Percentiles rank a stretch among this genome's conserved stretches.
phyloP scores from a whole-genome alignment of 2,113 vertebrate genomes.

The Daphoenositta chrysoptera region DNA sequence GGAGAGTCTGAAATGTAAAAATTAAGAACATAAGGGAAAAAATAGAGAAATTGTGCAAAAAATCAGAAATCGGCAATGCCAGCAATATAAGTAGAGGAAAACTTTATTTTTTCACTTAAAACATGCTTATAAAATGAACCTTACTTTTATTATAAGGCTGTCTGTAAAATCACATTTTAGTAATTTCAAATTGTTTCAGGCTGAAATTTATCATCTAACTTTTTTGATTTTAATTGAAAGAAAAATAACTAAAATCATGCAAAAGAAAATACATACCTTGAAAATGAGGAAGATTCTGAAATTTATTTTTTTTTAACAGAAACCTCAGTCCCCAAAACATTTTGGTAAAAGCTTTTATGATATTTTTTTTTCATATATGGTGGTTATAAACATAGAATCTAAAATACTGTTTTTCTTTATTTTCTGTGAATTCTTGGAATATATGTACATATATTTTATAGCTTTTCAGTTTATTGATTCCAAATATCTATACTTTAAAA shows the following conservation, averaged over 20 bases:
- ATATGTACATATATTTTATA: background rate
- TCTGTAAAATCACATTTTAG: background rate
- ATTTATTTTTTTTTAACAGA: background rate
- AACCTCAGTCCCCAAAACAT: background rate
- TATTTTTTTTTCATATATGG: background rate
- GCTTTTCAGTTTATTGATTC: background rate
- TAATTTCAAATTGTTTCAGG: background rate
- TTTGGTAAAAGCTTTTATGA: background rate
- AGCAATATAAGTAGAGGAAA: background rate
- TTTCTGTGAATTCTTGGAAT: background rate
- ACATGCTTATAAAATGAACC: background rate
- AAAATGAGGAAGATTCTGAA: background rate
- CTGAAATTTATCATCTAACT: background rate
- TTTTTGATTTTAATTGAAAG: background rate
- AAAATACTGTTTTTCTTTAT: background rate
- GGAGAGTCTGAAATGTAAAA: background rate
- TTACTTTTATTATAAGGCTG: background rate
- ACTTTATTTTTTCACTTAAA: background rate
- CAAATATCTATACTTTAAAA: background rate
- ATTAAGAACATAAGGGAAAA: background rate
- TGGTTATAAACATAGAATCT: background rate
- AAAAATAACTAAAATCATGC: background rate
- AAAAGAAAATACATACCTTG: background rate
- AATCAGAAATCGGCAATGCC: background rate
- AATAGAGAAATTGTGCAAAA: background rate